Base-by-base conservation (phyloP, 2,113 vertebrate genomes). In the Jacana jacana region DNA sequence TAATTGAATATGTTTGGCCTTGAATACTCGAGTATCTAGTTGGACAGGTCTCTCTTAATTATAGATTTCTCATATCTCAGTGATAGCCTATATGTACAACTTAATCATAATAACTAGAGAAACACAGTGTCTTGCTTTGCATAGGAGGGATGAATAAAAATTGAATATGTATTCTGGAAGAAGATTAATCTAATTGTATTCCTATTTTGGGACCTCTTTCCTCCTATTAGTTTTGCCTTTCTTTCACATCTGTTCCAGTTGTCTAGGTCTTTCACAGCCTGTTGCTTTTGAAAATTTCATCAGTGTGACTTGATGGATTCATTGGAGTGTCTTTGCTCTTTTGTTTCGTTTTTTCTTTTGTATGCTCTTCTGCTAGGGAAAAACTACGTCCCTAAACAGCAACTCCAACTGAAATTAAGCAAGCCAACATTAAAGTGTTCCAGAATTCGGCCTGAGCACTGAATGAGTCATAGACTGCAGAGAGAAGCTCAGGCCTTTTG, bases 381-480 rank as follows among this genome's bases (percentile, higher is more conserved):
- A 85, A 94, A 46, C 49, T 40, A 81, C 65, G 57, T 88, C 90
- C 55, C 69, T 91, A 73, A 94, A 76, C 49, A 92, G 58, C 33
- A 85, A 81, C 87, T 93, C 48, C n/a, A 92, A 72, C 42, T 55
- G 85, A 95, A 91, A 96, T 96, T 48, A 89, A 89, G 94, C 90
- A 77, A 89, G 10, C 25, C 81, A 52, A 87, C 42, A 61, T 49
- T 92, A 68, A 81, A 94, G 37, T 48, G 35, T 93, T 80, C 68
- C 60, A 86, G 54, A 81, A 92, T 57, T 14, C 7, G 35, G 64
- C 51, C n/a, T 87, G 82, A 78, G 78, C 82, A 86, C 37, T 61
- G 88, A 70, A 93, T 97, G 96, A 97, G 60, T 98, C 96, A 98
- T 76, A 66, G 55, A 46, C 30, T 52, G 10, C 61, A 79, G 49